Conservation (phyloP, 1,140 invertebrate species). For the Drosophila arizonae region DNA sequence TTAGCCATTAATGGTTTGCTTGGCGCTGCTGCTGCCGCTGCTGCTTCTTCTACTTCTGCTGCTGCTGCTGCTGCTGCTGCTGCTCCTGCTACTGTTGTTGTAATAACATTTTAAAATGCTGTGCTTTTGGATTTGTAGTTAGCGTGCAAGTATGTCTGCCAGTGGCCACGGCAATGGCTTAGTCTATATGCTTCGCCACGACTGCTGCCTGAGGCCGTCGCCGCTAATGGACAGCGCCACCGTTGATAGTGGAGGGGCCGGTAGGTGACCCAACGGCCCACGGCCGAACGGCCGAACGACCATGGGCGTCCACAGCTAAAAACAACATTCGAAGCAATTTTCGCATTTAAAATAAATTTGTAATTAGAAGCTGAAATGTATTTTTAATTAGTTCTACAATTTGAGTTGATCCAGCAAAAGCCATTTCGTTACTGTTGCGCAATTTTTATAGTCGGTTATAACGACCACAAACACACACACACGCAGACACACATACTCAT, state of each 20-base stretch:
- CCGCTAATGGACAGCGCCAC: constrained; percentile 61
- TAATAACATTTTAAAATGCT: constrained; percentile 81
- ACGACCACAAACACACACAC: not conserved
- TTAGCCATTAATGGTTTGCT: constrained; percentile 74
- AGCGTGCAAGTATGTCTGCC: constrained; percentile 58
- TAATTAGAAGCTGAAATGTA: constrained; percentile 65
- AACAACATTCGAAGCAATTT: constrained; percentile 64
- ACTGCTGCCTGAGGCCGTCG: constrained; percentile 28
- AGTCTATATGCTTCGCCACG: constrained; percentile 38
- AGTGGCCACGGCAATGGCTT: constrained; percentile 25
- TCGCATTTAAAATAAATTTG: constrained; percentile 71
- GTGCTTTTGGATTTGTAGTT: constrained; percentile 70
- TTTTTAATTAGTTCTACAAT: constrained; percentile 74
- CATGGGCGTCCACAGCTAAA: constrained; percentile 36
- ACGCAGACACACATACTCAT: not conserved
- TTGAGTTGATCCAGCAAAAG: constrained; percentile 44
- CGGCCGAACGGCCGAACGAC: constrained; percentile 9
- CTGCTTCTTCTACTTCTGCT: constrained; percentile 14
- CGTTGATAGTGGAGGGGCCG: constrained; percentile 9
- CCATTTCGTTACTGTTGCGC: constrained; percentile 13
- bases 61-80: constrained; percentile 6
- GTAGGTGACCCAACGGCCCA: constrained; percentile 15
- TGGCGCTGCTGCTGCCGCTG: constrained; percentile 13
- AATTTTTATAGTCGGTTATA: not conserved
- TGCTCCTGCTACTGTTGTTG: constrained; percentile 53